These are phyloP conservation scores for Heloderma charlesbogerti DNA, from an alignment of 2,113 vertebrate genomes.

Conservation along the genomic window DNA sequence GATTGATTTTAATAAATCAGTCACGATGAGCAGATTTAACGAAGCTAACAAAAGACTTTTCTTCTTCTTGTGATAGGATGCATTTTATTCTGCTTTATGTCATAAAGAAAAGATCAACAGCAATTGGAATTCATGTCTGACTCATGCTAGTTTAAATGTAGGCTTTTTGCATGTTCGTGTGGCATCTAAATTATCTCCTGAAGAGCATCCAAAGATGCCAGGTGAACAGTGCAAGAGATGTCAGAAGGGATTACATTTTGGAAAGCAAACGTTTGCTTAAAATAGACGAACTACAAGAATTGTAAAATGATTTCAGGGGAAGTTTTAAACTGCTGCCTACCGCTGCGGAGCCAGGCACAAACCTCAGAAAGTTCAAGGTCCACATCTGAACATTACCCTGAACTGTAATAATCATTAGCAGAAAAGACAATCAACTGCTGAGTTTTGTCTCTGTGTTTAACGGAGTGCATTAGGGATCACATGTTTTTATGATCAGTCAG, in stretches of 20 bases:
- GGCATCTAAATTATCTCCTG: constrained; percentile 70
- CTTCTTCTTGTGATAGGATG: constrained; percentile 32
- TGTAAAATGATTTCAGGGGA: constrained; percentile 55
- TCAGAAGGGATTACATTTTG: constrained; percentile 73
- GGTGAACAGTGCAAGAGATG: constrained; percentile 59
- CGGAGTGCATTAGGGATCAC: background rate
- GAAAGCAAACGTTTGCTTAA: constrained; percentile 71
- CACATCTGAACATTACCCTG: constrained; percentile 3
- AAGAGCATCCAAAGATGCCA: constrained; percentile 70
- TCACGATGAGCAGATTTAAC: constrained; percentile 19
- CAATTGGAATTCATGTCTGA: constrained; percentile 58
- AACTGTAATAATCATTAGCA: constrained; percentile 1
- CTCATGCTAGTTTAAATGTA: constrained; percentile 58
- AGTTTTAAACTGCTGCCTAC: constrained; percentile 34
- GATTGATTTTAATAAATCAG: constrained; percentile 50
- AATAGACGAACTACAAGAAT: constrained; percentile 69
- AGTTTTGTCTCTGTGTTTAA: background rate
- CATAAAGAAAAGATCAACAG: constrained; percentile 49
- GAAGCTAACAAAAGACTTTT: constrained; percentile 24
- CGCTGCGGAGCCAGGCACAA: constrained; percentile 35
- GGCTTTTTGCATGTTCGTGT: constrained; percentile 69
- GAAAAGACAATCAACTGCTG: background rate
- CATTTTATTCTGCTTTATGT: constrained; percentile 34
- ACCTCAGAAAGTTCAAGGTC: background rate
- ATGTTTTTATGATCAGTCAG: background rate